These are phyloP conservation scores for Platycheirus albimanus DNA, from an alignment of 2,888 invertebrate species.

Conservation along the genomic window DNA sequence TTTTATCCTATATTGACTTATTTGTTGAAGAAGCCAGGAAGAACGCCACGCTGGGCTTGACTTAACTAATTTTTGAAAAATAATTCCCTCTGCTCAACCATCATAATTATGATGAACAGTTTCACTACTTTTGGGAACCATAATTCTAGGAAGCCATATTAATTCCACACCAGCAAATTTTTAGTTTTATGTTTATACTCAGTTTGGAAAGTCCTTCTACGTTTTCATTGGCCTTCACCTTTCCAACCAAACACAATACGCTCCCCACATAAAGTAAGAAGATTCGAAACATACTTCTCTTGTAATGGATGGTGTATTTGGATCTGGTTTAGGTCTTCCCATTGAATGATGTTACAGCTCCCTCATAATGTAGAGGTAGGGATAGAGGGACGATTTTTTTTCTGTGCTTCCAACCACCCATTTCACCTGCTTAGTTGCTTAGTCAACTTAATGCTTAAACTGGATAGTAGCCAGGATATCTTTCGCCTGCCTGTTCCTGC, in stretches of 20 bases:
- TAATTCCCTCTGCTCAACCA: no score
- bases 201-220: no score
- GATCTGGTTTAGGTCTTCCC: constrained; percentile 55
- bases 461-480: constrained; percentile 41
- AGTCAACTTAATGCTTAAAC: constrained; percentile 64
- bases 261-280: background rate
- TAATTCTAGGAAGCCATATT: no score
- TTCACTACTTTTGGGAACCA: no score
- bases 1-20: no score
- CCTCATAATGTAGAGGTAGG: background rate
- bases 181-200: no score
- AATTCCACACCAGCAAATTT: no score
- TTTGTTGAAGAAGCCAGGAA: no score
- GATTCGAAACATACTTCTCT: constrained; percentile 45
- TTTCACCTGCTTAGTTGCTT: constrained; percentile 54
- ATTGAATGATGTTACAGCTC: constrained; percentile 70
- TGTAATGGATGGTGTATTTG: constrained; percentile 68
- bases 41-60: no score
- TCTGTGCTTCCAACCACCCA: background rate
- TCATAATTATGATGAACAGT: no score
- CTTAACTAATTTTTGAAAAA: no score
- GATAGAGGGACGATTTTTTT: background rate
- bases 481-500: background rate
- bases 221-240: background rate
- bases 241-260: background rate